Percentiles rank a stretch among this genome's conserved stretches.
Conservation (phyloP, 2,113 vertebrate genomes). For the Malurus alboscapulatus region DNA sequence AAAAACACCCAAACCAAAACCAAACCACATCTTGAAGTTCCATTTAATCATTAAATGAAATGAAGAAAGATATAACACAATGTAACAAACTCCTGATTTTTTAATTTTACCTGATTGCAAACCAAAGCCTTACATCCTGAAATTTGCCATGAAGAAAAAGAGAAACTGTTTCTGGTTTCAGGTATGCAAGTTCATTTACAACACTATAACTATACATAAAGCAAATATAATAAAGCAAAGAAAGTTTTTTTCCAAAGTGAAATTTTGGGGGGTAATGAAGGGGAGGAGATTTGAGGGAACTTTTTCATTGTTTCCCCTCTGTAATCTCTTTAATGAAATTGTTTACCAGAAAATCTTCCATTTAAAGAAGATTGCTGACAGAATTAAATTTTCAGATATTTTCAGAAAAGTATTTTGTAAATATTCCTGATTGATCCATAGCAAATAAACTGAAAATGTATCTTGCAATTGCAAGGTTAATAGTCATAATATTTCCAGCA, state of each 20-base stretch:
- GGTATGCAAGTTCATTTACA: not conserved
- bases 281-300: rapidly evolving
- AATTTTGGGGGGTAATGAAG: rapidly evolving
- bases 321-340: not conserved
- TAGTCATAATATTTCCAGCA: not conserved
- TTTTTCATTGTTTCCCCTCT: not conserved
- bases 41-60: not conserved
- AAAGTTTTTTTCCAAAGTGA: not conserved
- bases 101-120: not conserved
- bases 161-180: not conserved
- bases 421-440: not conserved
- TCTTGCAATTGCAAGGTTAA: not conserved
- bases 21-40: not conserved
- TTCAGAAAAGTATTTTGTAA: not conserved
- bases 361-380: not conserved
- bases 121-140: not conserved
- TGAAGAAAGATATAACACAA: not conserved
- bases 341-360: not conserved
- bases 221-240: not conserved
- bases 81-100: not conserved
- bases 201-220: not conserved
- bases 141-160: not conserved
- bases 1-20: not conserved
- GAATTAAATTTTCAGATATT: not conserved
- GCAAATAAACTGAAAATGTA: not conserved